phyloP scores from a whole-genome alignment of 2,113 vertebrate species.

The Oryzias javanicus region DNA sequence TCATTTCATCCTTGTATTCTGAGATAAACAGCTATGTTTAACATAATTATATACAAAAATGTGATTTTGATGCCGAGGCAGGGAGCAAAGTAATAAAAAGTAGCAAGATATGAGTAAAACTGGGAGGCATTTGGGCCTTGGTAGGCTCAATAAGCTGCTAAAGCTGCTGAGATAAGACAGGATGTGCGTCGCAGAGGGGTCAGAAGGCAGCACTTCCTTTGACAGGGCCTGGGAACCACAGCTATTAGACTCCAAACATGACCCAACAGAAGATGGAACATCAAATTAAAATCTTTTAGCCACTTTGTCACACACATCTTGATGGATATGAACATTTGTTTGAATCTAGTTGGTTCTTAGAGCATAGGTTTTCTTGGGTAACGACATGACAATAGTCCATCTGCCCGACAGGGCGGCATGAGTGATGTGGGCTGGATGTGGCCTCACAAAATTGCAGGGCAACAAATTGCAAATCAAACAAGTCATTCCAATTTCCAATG shows the following conservation, averaged over 20 bases:
- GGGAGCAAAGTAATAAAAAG: constrained; percentile 12
- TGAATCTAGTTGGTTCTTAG: constrained; percentile 11
- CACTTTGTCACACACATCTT: constrained; percentile 19
- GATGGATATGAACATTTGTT: constrained; percentile 8
- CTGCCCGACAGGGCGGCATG: constrained; percentile 34
- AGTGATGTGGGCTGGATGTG: constrained; percentile 37
- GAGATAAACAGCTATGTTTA: not conserved
- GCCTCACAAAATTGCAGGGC: constrained; percentile 44
- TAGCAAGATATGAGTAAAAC: constrained; percentile 7
- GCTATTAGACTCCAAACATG: constrained; percentile 32
- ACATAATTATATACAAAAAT: constrained; percentile 6
- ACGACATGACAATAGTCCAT: constrained; percentile 45
- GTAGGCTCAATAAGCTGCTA: constrained; percentile 41
- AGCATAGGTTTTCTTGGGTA: constrained; percentile 11
- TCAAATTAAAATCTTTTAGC: constrained; percentile 33
- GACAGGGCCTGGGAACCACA: constrained; percentile 74
- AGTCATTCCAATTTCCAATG: constrained; percentile 55
- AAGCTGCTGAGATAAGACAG: constrained; percentile 64
- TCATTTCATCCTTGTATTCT: constrained; percentile 1
- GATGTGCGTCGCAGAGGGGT: constrained; percentile 67
- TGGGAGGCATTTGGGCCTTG: not conserved
- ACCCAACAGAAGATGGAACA: constrained; percentile 39
- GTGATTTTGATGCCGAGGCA: not conserved
- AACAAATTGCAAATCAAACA: constrained; percentile 65
- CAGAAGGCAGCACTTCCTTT: constrained; percentile 78